Conservation (phyloP, 2,888 invertebrate genomes). For the Drosophila phalerata region DNA sequence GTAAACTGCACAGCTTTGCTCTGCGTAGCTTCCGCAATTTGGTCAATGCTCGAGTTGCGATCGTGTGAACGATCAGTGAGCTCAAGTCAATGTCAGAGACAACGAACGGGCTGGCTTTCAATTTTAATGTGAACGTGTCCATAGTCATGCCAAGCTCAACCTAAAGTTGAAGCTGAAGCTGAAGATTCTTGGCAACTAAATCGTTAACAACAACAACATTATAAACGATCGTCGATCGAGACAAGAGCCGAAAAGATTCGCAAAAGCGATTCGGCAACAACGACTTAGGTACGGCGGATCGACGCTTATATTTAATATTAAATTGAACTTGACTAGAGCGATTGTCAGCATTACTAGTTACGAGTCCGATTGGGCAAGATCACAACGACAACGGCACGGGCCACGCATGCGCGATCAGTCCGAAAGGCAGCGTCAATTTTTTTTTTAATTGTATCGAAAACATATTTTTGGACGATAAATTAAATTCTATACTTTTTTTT, state of each 20-base stretch:
- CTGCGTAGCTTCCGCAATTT: conserved; percentile 56
- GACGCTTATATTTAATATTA: conserved; percentile 74
- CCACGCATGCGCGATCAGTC: conserved; percentile 51
- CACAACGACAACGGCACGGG: conserved; percentile 60
- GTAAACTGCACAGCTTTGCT: conserved; percentile 43
- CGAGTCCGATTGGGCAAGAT: conserved; percentile 75
- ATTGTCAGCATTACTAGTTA: conserved; percentile 77
- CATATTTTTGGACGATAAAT: neutral
- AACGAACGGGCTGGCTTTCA: conserved; percentile 55
- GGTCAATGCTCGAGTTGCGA: conserved; percentile 53
- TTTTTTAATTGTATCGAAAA: neutral
- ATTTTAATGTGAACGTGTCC: conserved; percentile 73
- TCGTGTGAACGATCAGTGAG: conserved; percentile 60
- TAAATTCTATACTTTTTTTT: neutral
- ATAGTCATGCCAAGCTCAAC: conserved; percentile 55
- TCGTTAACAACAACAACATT: conserved; percentile 20
- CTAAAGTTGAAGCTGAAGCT: conserved; percentile 28
- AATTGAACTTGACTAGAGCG: conserved; percentile 78
- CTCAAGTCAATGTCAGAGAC: conserved; percentile 69
- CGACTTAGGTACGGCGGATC: conserved; percentile 28
- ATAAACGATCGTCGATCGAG: conserved; percentile 39
- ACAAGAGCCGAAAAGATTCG: conserved; percentile 48
- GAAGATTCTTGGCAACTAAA: conserved; percentile 59
- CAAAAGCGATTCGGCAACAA: conserved; percentile 37
- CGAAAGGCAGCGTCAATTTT: neutral